Base-by-base conservation (phyloP, 1,140 invertebrate genomes). In the Zaprionus nigranus region DNA sequence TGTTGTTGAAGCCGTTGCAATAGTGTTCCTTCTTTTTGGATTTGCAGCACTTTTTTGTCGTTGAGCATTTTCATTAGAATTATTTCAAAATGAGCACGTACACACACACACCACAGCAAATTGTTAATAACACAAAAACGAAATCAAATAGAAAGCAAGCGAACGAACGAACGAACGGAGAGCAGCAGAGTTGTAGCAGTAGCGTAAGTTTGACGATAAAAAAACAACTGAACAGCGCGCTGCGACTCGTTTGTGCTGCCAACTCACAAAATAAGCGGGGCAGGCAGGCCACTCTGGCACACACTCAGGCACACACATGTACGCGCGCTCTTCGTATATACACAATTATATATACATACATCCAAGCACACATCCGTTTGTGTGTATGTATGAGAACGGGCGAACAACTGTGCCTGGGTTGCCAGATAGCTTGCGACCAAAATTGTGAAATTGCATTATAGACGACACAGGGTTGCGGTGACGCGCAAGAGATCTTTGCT, bases 121-220 rank as follows among this genome's bases (percentile, higher is more conserved):
- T 78, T 90, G 81, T 84, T 88, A 84, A 90, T 79, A 87, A 76
- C 80, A 79, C 63, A 80, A 86, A 87, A 83, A 88, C 70, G 79
- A 85, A 85, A 88, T 79, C 78, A 90, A 88, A 88, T 88, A 90
- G 84, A 88, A 88, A 88, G 82, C 82, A 84, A 83, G 82, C 82
- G 74, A 75, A 79, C 71, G 28, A 28, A 28, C 28, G 74, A 73
- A 65, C 67, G 58, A 75, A 79, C 66, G 58, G 66, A 67, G 75
- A 66, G 63, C 69, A 73, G 63, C 69, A 77, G 70, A 73, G 75
- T 77, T 77, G 74, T 72, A 72, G 61, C 69, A 67, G 75, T 77
- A 73, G 58, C 75, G 69, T 77, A 77, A 77, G 70, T 77, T 77
- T 77, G 75, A 77, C 75, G 69, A 59, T 40, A 51, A 73, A 77